phyloP scores from a whole-genome alignment of 2,888 invertebrate species.

The Conops quadrifasciatus region DNA sequence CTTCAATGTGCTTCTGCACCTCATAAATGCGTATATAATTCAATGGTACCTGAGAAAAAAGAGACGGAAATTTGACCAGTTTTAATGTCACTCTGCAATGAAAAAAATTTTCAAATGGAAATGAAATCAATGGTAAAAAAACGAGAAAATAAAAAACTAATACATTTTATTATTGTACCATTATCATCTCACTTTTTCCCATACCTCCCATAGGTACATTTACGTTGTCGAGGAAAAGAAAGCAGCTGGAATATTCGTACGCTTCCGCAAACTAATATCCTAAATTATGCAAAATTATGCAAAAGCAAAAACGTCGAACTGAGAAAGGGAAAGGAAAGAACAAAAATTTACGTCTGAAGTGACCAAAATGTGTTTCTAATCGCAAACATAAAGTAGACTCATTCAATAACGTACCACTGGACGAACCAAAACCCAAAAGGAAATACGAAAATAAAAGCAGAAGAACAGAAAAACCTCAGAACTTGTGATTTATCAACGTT shows the following conservation, averaged over 20 bases:
- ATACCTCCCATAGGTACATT: not conserved
- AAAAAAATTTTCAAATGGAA: constrained; percentile 8
- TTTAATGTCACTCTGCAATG: constrained; percentile 9
- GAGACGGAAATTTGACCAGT: not conserved
- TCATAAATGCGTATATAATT: constrained; percentile 57
- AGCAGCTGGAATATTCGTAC: not conserved
- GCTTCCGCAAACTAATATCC: constrained; percentile 12
- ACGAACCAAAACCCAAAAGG: not conserved
- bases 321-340: not conserved
- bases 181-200: not conserved
- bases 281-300: constrained; percentile 6
- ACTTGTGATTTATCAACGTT: constrained; percentile 24
- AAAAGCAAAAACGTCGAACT: not conserved
- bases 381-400: constrained; percentile 22
- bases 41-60: constrained; percentile 55
- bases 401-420: constrained; percentile 26
- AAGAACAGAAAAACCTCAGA: not conserved
- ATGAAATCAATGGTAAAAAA: not conserved
- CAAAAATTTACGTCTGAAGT: constrained; percentile 10
- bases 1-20: constrained; percentile 58
- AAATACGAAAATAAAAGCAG: not conserved
- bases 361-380: constrained; percentile 29
- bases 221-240: not conserved
- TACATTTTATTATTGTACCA: not conserved
- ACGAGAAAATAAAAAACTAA: not conserved